A percentile compares a stretch with the other conserved stretches of the same genome.
These are phyloP conservation scores for Bilobella aurantiaca DNA, from an alignment of 1,140 invertebrate species.

Conservation along the genomic window DNA sequence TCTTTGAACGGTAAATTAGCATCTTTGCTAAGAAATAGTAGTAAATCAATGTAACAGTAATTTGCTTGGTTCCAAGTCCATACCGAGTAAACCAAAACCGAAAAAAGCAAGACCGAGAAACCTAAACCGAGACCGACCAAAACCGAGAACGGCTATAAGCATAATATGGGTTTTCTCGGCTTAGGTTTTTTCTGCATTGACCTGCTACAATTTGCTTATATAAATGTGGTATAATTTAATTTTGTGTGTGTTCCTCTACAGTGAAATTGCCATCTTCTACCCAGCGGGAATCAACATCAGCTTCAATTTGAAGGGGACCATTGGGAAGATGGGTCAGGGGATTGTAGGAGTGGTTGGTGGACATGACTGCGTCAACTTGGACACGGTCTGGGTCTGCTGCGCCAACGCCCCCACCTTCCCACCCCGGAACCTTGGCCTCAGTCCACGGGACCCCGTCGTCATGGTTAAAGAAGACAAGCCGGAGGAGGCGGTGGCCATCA, in stretches of 20 bases:
- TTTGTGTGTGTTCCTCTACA: no score
- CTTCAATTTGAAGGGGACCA: neutral
- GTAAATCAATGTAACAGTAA: no score
- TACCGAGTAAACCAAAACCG: no score
- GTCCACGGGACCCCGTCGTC: neutral
- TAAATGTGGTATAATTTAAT: no score
- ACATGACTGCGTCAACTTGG: neutral
- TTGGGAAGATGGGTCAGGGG: neutral
- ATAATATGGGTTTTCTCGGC: no score
- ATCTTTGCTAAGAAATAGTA: no score
- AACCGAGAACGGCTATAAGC: no score
- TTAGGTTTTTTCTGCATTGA: no score
- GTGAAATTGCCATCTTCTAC: neutral
- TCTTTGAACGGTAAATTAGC: neutral
- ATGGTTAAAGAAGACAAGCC: neutral
- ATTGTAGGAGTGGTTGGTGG: neutral
- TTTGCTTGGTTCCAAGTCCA: no score
- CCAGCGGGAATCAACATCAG: constrained; percentile 1
- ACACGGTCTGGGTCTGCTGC: neutral
- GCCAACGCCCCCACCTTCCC: neutral
- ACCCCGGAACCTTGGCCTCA: neutral
- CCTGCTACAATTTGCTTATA: no score
- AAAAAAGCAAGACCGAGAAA: no score
- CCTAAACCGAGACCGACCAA: no score
- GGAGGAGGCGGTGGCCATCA: neutral